Percentiles rank a stretch among this genome's conserved stretches.
These are phyloP conservation scores for Leptura quadrifasciata DNA, from an alignment of 2,888 invertebrate species.

Conservation along the genomic window DNA sequence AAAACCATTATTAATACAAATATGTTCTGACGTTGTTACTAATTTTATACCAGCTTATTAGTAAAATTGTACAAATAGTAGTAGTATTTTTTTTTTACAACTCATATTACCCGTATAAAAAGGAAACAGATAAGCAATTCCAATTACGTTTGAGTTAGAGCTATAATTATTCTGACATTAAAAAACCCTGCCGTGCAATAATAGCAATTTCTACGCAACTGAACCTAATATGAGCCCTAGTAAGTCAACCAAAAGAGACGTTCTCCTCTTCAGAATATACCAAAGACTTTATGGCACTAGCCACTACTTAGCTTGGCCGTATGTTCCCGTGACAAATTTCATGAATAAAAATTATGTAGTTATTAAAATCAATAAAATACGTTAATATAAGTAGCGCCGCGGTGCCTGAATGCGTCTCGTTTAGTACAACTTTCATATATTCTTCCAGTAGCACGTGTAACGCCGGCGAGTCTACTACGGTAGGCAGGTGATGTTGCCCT, in stretches of 20 bases:
- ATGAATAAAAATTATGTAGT: constrained; percentile 40
- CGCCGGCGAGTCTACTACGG: constrained; percentile 29
- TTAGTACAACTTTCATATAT: background rate
- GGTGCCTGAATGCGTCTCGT: constrained; percentile 10
- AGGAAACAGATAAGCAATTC: background rate
- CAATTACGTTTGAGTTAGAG: background rate
- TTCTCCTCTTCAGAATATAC: background rate
- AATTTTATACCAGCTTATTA: background rate
- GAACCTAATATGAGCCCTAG: constrained; percentile 5
- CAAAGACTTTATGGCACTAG: background rate
- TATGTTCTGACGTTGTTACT: background rate
- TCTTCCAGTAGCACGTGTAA: constrained; percentile 42
- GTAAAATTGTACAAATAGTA: background rate
- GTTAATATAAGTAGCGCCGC: constrained; percentile 30
- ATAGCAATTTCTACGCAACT: constrained; percentile 9
- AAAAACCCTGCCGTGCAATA: background rate
- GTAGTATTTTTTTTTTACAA: background rate
- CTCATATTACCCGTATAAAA: background rate
- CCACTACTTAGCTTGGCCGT: constrained; percentile 12
- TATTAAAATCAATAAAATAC: constrained; percentile 37
- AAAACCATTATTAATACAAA: background rate
- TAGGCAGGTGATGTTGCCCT: constrained; percentile 13
- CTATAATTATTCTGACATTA: background rate
- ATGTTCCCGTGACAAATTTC: constrained; percentile 15
- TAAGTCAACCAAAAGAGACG: background rate